Percentiles rank a stretch among this genome's conserved stretches.
Conservation (phyloP, 2,113 vertebrate species). For the Sylvicapra grimmia region DNA sequence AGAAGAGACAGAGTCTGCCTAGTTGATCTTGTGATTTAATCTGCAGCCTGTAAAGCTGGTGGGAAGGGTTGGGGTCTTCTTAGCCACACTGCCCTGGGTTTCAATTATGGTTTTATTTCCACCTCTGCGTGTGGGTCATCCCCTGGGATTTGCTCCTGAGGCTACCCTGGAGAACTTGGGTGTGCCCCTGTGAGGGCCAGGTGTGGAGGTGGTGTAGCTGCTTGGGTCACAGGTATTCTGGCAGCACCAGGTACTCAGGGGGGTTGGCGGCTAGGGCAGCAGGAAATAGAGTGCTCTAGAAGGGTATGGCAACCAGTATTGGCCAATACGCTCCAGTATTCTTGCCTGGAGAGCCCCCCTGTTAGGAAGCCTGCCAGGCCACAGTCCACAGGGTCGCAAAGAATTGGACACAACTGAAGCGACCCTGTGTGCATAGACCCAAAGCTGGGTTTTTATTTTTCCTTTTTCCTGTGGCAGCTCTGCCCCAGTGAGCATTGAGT, state of each 20-base stretch:
- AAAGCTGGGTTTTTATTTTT: not conserved
- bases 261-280: fast-evolving
- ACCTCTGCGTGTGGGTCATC: not conserved
- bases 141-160: not conserved
- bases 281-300: not conserved
- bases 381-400: not conserved
- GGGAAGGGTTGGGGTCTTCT: not conserved
- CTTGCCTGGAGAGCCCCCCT: not conserved
- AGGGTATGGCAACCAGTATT: not conserved
- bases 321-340: not conserved
- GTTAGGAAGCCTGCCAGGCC: not conserved
- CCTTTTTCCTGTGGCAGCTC: not conserved
- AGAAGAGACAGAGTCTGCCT: not conserved
- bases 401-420: not conserved
- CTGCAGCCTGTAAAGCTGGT: not conserved
- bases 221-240: fast-evolving
- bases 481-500: not conserved
- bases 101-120: not conserved
- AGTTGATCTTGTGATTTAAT: not conserved
- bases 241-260: not conserved
- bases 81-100: not conserved
- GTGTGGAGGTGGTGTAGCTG: not conserved
- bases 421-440: fast-evolving
- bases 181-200: not conserved
- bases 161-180: not conserved